Percentiles rank a stretch among this genome's conserved stretches.
These are phyloP conservation scores for Pseudococcus jackbeardsleyi DNA, from an alignment of 2,888 invertebrate genomes.

Conservation along the genomic window DNA sequence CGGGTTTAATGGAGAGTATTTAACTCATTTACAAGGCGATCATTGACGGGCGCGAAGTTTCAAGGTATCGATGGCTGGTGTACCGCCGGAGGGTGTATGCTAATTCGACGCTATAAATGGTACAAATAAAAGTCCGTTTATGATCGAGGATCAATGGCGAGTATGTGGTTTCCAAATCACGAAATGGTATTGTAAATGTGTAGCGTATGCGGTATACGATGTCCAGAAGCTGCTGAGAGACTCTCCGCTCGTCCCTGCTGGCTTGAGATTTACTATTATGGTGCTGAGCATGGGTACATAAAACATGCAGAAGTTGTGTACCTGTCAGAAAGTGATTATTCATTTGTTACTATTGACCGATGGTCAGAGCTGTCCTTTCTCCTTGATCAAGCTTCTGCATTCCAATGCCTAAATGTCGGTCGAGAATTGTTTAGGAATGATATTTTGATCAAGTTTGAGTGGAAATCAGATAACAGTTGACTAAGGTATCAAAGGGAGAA, in stretches of 20 bases:
- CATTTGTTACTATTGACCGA: not conserved
- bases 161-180: not conserved
- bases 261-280: not conserved
- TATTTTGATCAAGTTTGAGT: too few species aligned
- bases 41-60: slow-evolving; percentile 27
- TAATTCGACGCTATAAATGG: slow-evolving; percentile 15
- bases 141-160: slow-evolving; percentile 3
- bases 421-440: too few species aligned
- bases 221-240: not conserved
- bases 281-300: not conserved
- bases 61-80: slow-evolving; percentile 6
- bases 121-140: not conserved
- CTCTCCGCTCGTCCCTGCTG: not conserved
- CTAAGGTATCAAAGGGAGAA: too few species aligned
- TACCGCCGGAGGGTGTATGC: not conserved
- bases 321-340: slow-evolving; percentile 10
- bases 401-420: too few species aligned
- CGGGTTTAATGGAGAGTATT: slow-evolving; percentile 36
- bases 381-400: not conserved
- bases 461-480: too few species aligned
- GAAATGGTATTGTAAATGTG: not conserved
- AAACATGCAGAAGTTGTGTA: not conserved
- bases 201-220: not conserved
- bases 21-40: slow-evolving; percentile 41
- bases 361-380: not conserved